Evolutionary conservation across 2,888 invertebrate species (phyloP), one percentile per base, ranked within the genome.

Genomic region (Campoplex capitator): DNA sequence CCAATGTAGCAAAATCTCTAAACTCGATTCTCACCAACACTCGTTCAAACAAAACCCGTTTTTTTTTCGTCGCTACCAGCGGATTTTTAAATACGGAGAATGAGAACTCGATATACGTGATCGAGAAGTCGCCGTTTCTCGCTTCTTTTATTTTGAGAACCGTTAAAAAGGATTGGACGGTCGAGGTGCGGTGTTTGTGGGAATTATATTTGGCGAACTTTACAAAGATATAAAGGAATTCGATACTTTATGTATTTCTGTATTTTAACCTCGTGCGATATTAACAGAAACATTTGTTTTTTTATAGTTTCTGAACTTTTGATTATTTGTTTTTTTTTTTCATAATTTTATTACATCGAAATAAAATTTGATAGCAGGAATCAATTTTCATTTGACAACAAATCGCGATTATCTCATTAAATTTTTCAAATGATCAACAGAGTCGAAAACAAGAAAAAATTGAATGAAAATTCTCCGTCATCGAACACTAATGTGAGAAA

Each of bases 1-100:
- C 65, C 28, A n/a, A n/a, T 74, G 13, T 80, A n/a, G 78, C 68
- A 28, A 79, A 70, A 79, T 79, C 78, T 28, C 23, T 56, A 42
- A 67, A 35, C 48, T 38, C 38, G 23, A 56, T 56, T 68, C 68
- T 38, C 38, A 23, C 35, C 42, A 65, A 67, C 51, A 16, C 76
- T 42, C 8, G 16, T 32, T 23, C 3, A 7, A 23, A 28, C 35
- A 3, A 79, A 79, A 79, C 79, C 71, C 71, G 79, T 79, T 79
- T 79, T 79, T 79, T 58, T 70, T 79, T 23, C 38, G n/a, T 23
- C 62, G 38, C 28, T 38, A 6, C 4, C 38, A 38, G 9, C 16
- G 45, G n/a, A 71, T 71, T 71, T 6, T 32, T 32, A 71, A 79
- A 79, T 70, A 11, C 58, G 28, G 42, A 58, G 45, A 23, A 70